Evolutionary conservation across 2,113 vertebrate species (phyloP).

Genomic region (Narcine bancroftii): DNA sequence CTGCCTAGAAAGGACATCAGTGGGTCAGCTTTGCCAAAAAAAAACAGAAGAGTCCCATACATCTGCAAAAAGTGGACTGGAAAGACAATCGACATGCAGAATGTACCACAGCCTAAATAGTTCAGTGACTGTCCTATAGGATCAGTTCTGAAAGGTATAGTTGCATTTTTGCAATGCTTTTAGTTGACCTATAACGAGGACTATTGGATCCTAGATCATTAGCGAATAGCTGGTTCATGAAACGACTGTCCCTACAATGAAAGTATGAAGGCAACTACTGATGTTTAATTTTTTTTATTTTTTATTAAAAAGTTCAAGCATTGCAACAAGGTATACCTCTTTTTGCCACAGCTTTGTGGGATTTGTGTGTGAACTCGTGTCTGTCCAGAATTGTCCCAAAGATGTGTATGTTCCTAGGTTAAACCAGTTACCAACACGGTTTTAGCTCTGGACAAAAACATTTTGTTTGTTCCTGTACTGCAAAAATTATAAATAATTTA

Average conservation of each 20-base stretch:
- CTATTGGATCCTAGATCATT: slow-evolving; percentile 60
- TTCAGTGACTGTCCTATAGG: slow-evolving; percentile 46
- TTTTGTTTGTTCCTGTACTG: slow-evolving; percentile 88
- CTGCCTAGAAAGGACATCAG: slow-evolving; percentile 57
- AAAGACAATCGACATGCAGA: slow-evolving; percentile 46
- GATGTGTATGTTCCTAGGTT: slow-evolving; percentile 91
- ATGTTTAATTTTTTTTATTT: slow-evolving; percentile 55
- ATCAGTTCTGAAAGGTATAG: slow-evolving; percentile 58
- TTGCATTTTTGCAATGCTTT: slow-evolving; percentile 58
- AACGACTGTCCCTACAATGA: slow-evolving; percentile 52
- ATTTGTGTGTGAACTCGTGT: slow-evolving; percentile 83
- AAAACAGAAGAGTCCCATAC: slow-evolving; percentile 53
- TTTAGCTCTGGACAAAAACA: slow-evolving; percentile 57
- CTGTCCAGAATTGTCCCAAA: slow-evolving; percentile 79
- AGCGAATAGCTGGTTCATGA: slow-evolving; percentile 61
- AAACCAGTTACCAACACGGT: slow-evolving; percentile 54
- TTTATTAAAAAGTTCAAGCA: slow-evolving; percentile 72
- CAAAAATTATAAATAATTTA: slow-evolving; percentile 91
- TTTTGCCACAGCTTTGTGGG: slow-evolving; percentile 83
- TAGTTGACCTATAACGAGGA: slow-evolving; percentile 58
- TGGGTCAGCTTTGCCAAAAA: slow-evolving; percentile 73
- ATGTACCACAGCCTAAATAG: slow-evolving; percentile 38
- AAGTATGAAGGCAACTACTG: slow-evolving; percentile 56
- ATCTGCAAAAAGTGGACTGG: slow-evolving; percentile 49
- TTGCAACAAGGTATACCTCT: slow-evolving; percentile 99